Conservation (phyloP, 1,140 invertebrate genomes). For the Psilanteris sp. region DNA sequence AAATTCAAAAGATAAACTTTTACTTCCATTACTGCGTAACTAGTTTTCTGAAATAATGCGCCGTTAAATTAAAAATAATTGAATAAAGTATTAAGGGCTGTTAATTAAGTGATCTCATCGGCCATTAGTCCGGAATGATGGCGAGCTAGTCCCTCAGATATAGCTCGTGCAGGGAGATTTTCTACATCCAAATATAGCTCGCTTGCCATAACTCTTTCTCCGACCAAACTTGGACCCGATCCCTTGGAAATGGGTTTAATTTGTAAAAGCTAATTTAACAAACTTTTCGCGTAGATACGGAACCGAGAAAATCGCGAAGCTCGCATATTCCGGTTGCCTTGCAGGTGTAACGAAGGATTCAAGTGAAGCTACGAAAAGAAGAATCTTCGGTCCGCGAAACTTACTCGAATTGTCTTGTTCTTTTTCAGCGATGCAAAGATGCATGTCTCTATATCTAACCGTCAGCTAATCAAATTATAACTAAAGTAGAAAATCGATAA, state of each 20-base stretch:
- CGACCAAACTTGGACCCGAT: slow-evolving; percentile 62
- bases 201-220: slow-evolving; percentile 46
- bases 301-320: slow-evolving; percentile 41
- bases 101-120: slow-evolving; percentile 50
- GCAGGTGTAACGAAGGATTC: slow-evolving; percentile 49
- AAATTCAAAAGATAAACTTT: slow-evolving; percentile 11
- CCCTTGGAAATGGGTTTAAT: slow-evolving; percentile 70
- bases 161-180: slow-evolving; percentile 68
- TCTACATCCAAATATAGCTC: slow-evolving; percentile 62
- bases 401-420: slow-evolving; percentile 13
- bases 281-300: slow-evolving; percentile 72
- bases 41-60: slow-evolving; percentile 12
- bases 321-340: slow-evolving; percentile 61
- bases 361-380: slow-evolving; percentile 25
- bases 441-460: no score
- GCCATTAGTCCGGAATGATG: slow-evolving; percentile 13
- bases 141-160: slow-evolving; percentile 17
- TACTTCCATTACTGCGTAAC: slow-evolving; percentile 17
- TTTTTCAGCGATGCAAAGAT: not conserved
- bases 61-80: not conserved
- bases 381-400: slow-evolving; percentile 26
- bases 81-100: slow-evolving; percentile 8
- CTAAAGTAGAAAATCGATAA: no score
- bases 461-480: no score
- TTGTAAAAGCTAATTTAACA: slow-evolving; percentile 77